Conservation (phyloP, 2,888 invertebrate species). For the Lymantria monacha region DNA sequence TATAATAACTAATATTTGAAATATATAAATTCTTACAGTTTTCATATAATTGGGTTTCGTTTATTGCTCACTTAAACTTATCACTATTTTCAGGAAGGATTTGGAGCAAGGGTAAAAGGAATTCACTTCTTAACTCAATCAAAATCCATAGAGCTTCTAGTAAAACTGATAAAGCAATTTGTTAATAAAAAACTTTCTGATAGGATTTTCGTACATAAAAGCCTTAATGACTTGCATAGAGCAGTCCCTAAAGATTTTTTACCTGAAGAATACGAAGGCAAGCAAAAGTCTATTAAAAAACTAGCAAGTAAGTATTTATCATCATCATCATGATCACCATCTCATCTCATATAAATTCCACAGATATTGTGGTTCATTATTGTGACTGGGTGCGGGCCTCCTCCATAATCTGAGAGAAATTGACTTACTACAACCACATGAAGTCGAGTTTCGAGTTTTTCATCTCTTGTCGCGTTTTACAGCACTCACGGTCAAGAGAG, state of each 20-base stretch:
- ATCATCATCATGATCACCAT: no score
- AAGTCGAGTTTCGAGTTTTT: no score
- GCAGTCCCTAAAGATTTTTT: neutral
- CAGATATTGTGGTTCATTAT: no score
- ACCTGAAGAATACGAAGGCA: slow-evolving; percentile 1
- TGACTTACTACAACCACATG: no score
- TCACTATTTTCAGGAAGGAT: neutral
- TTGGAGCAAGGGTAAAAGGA: neutral
- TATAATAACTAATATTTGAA: no score
- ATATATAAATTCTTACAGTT: no score
- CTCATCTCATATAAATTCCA: no score
- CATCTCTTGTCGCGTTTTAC: no score
- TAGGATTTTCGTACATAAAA: neutral
- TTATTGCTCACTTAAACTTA: neutral
- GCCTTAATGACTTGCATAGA: neutral
- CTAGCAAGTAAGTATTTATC: neutral
- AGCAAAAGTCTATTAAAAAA: neutral
- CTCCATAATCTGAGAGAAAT: no score
- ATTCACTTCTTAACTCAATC: neutral
- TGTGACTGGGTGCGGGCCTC: no score
- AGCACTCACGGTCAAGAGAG: no score
- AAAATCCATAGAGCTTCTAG: neutral
- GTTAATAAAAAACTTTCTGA: neutral
- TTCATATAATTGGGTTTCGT: no score
- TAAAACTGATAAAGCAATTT: neutral